A percentile compares a stretch with the other conserved stretches of the same genome.
These are phyloP conservation scores for Brachyrhaphis roseni DNA, from an alignment of 2,797 vertebrate species.

Conservation along the genomic window DNA sequence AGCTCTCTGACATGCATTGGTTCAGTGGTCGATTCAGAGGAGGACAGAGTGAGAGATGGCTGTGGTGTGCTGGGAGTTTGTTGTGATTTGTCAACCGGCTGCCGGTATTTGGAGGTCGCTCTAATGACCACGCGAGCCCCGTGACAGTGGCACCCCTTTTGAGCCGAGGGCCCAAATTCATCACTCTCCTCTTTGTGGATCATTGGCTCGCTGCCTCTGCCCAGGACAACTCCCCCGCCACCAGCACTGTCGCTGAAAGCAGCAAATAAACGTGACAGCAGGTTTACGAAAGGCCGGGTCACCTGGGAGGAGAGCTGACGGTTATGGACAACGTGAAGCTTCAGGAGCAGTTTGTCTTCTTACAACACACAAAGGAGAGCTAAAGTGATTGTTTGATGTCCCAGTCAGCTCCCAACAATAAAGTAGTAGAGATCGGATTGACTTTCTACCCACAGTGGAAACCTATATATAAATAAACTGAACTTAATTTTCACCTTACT, in stretches of 20 bases:
- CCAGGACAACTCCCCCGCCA: constrained; percentile 62
- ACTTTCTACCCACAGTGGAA: constrained; percentile 3
- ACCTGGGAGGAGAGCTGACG: constrained; percentile 57
- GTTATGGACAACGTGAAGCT: constrained; percentile 65
- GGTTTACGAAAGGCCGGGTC: constrained; percentile 65
- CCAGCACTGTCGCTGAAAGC: constrained; percentile 35
- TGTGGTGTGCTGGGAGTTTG: constrained; percentile 53
- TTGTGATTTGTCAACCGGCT: constrained; percentile 67
- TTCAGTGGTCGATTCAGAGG: constrained; percentile 34
- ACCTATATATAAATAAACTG: neutral
- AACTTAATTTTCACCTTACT: neutral
- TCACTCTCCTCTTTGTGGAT: constrained; percentile 73
- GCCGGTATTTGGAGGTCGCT: constrained; percentile 56
- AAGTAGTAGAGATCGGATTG: constrained; percentile 15
- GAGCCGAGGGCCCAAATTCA: constrained; percentile 70
- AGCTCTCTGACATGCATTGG: constrained; percentile 45
- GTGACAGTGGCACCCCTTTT: constrained; percentile 62
- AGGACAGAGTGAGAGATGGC: constrained; percentile 24
- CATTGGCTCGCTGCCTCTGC: constrained; percentile 62
- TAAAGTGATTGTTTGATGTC: constrained; percentile 27
- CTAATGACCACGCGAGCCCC: constrained; percentile 60
- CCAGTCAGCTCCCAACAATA: constrained; percentile 25
- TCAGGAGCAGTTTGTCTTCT: constrained; percentile 67
- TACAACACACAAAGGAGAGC: constrained; percentile 30
- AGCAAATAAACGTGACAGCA: constrained; percentile 75